These are phyloP conservation scores for Eleutherodactylus coqui DNA, from an alignment of 2,797 vertebrate species.

Conservation along the genomic window DNA sequence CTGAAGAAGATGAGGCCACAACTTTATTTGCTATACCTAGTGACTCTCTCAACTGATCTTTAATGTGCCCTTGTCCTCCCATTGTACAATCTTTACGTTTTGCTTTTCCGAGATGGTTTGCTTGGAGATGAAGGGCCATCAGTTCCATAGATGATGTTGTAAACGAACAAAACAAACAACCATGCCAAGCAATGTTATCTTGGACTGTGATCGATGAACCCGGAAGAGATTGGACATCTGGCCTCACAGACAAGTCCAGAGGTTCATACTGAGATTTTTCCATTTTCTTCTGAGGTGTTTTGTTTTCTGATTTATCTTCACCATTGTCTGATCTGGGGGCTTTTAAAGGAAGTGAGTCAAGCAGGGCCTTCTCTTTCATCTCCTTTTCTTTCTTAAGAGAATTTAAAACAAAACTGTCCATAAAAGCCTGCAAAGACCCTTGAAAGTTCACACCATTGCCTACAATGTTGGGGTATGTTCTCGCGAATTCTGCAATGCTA, in stretches of 20 bases:
- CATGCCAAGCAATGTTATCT: slow-evolving; percentile 95
- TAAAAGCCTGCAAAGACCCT: slow-evolving; percentile 96
- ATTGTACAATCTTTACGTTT: slow-evolving; percentile 78
- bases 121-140: slow-evolving; percentile 97
- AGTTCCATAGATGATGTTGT: slow-evolving; percentile 96
- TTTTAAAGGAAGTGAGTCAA: slow-evolving; percentile 83
- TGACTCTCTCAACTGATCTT: slow-evolving; percentile 82
- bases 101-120: slow-evolving; percentile 92
- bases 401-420: slow-evolving; percentile 95
- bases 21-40: slow-evolving; percentile 71
- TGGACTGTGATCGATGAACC: slow-evolving; percentile 92
- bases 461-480: slow-evolving; percentile 92
- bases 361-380: slow-evolving; percentile 84
- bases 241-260: slow-evolving; percentile 92
- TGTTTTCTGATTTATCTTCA: slow-evolving; percentile 83
- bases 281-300: slow-evolving; percentile 78
- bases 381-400: slow-evolving; percentile 94
- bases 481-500: slow-evolving; percentile 90
- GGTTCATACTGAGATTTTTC: slow-evolving; percentile 96
- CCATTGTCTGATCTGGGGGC: slow-evolving; percentile 76
- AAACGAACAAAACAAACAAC: slow-evolving; percentile 96
- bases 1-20: slow-evolving; percentile 71
- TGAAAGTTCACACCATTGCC: slow-evolving; percentile 96
- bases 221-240: slow-evolving; percentile 87
- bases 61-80: slow-evolving; percentile 75